phyloP scores from a whole-genome alignment of 2,888 invertebrate species.

The Drosophila borealis region DNA sequence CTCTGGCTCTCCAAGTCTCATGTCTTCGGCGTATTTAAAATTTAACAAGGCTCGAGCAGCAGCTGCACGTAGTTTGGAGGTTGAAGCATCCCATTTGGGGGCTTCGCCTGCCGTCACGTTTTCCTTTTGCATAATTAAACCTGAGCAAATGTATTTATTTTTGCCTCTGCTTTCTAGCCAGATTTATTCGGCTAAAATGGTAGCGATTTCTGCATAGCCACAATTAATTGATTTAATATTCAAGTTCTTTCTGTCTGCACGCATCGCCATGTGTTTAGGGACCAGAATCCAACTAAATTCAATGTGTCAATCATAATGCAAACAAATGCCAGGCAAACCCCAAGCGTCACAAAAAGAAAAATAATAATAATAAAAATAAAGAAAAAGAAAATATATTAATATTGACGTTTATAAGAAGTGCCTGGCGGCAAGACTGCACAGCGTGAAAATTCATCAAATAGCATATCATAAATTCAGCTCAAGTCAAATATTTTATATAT shows the following conservation, averaged over 20 bases:
- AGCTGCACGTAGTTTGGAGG: constrained; percentile 35
- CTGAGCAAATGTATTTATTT: constrained; percentile 31
- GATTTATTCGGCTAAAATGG: constrained; percentile 32
- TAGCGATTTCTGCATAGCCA: not conserved
- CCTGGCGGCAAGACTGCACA: constrained; percentile 16
- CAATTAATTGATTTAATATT: constrained; percentile 58
- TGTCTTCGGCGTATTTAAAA: constrained; percentile 55
- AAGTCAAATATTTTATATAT: constrained; percentile 55
- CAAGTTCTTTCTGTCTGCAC: constrained; percentile 2
- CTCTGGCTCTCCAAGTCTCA: no score
- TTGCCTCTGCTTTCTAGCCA: not conserved
- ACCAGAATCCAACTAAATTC: constrained; percentile 20
- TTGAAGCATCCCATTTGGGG: constrained; percentile 13
- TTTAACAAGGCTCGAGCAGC: constrained; percentile 56
- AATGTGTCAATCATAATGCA: constrained; percentile 68
- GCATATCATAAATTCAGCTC: constrained; percentile 52
- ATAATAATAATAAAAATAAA: constrained; percentile 21
- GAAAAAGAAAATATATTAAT: constrained; percentile 31
- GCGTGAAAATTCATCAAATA: constrained; percentile 46
- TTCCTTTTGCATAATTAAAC: constrained; percentile 70
- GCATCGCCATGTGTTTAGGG: constrained; percentile 3
- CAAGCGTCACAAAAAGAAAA: constrained; percentile 18
- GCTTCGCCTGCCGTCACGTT: constrained; percentile 60
- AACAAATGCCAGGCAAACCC: constrained; percentile 48
- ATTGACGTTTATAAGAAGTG: constrained; percentile 57